phyloP scores from a whole-genome alignment of 2,113 vertebrate genomes.

The Talpa occidentalis region DNA sequence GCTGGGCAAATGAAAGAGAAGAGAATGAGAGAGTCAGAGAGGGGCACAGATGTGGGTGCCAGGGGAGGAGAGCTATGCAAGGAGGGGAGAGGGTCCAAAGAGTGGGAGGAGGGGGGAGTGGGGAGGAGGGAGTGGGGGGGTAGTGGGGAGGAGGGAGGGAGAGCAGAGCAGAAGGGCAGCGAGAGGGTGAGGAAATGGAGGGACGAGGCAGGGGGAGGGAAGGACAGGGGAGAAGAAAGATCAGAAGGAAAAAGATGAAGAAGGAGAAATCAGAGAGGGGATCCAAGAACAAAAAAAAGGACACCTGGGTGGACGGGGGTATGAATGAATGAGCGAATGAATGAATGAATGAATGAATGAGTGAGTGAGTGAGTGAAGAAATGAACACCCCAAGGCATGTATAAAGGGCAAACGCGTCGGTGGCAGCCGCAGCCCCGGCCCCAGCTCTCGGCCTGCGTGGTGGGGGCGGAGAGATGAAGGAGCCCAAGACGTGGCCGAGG shows the following conservation, averaged over 20 bases:
- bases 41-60: no score
- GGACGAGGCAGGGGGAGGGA: no score
- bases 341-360: not conserved
- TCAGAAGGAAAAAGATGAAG: no score
- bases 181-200: not conserved
- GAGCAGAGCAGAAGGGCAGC: not conserved
- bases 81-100: not conserved
- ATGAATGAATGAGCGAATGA: not conserved
- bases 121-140: rapidly evolving
- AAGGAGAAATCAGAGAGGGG: not conserved
- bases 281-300: not conserved
- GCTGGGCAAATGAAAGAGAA: not conserved
- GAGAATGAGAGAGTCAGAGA: not conserved
- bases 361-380: not conserved
- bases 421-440: not conserved
- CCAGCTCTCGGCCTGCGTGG: not conserved
- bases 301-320: not conserved
- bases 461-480: no score
- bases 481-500: no score
- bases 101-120: rapidly evolving
- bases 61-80: not conserved
- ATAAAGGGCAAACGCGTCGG: not conserved
- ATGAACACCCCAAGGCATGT: not conserved
- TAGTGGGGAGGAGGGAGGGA: not conserved
- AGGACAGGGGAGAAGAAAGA: not conserved